Evolutionary conservation across 2,797 vertebrate genomes (phyloP), one percentile per base, ranked within the genome.

Genomic region (Notamacropus eugenii): DNA sequence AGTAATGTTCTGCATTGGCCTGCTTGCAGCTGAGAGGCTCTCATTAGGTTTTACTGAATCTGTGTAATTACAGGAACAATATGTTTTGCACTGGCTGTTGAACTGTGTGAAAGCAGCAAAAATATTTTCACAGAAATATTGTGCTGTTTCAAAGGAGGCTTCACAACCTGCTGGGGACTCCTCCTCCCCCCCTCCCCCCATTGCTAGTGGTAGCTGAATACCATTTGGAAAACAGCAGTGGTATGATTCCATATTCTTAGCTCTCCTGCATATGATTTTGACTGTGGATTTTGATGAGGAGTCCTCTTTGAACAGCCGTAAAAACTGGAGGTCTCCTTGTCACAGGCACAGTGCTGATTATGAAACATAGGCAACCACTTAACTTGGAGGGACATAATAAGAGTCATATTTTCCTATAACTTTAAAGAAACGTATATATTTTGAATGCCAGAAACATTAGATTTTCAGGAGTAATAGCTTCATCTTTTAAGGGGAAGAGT

Each of bases 71-170:
- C 46, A 94, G 24, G 59, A 94, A 57, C 55, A 93, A 0, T 93
- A 56, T 92, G 92, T 97, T 95, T 96, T 95, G 40, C 95, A 54
- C n/a, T 34, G 55, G 54, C n/a, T 24, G 52, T 82, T 96, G 87
- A 94, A 90, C 91, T 92, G 74, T 94, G 74, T 92, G 91, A 95
- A 97, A 90, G 92, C 93, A 95, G 90, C 92, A 93, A 95, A 96
- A 95, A 91, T 96, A 94, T 94, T 97, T 96, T 95, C 92, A 90
- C 91, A 74, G 56, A 24, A 27, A 95, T 94, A 54, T 93, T 62
- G 28, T 46, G 92, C 92, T 97, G 40, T 92, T 96, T 96, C 22
- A 40, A 91, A 91, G 90, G 40, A 94, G 90, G 34, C 46, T 57
- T 95, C 55, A 91, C 94, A 59, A 57, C 52, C 93, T 94, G 52